Base-by-base conservation (phyloP, 2,888 invertebrate species). In the Dione vanillae region DNA sequence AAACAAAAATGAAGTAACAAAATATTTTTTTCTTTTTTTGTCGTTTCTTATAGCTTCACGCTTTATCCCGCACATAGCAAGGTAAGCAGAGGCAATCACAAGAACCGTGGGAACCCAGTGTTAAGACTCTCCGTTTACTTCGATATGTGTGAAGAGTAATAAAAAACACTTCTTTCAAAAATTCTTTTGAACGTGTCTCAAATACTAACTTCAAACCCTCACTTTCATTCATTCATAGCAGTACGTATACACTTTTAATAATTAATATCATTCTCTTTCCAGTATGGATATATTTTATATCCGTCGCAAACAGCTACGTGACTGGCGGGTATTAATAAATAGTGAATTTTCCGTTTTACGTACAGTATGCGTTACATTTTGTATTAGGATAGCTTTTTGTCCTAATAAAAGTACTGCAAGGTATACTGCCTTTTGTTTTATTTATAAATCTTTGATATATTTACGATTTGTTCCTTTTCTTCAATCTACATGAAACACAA, bases 221-320 rank as follows among this genome's bases (percentile, higher is more conserved):
- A n/a, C 3, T 7, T 11, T 9, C 9, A 56, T 11, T 56, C 37
- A 56, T 37, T 37, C n/a, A 54, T 6, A 37, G 0, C 56, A 11
- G 12, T 16, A 16, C 37, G 16, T 56, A 40, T 19, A 37, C 11
- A 11, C 0, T 1, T 27, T 56, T 56, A 40, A 37, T 56, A 56
- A 56, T 56, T 56, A 16, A 56, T 11, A 0, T 9, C 19, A 59
- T 69, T 54, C 73, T 81, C 76, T 62, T 86, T 86, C 54, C 85
- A 88, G 88, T 82, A 35, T 87, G 86, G 87, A 71, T 82, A n/a
- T 87, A 88, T 74, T 87, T 84, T 73, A 75, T 84, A 14, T 65
- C 71, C 3, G 83, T 87, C 9, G 83, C 80, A 5, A 87, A 85
- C 70, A 86, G 83, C 67, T 85, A 81, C 54, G 80, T 83, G 35